Conservation (phyloP, 1,140 invertebrate species). For the Megalopta genalis region DNA sequence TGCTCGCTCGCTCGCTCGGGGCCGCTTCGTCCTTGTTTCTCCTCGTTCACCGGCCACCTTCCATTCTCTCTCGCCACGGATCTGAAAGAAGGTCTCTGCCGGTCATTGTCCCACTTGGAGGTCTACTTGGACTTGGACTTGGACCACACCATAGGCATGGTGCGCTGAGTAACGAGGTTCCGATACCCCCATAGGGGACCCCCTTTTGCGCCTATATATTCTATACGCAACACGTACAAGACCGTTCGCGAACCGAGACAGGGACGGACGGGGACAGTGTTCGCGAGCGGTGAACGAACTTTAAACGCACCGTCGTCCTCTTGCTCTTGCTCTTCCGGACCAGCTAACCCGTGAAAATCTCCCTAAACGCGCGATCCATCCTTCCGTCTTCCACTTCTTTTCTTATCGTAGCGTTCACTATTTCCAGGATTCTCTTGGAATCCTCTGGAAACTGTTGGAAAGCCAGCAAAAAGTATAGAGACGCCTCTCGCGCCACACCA, state of each 20-base stretch:
- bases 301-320: constrained; percentile 23
- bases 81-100: constrained; percentile 79
- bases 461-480: too few relatives aligned
- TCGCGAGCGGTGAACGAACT: constrained; percentile 51
- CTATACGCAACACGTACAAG: constrained; percentile 40
- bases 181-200: constrained; percentile 69
- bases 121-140: constrained; percentile 72
- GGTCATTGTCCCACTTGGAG: constrained; percentile 79
- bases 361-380: constrained; percentile 26
- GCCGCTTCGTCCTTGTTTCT: constrained; percentile 57
- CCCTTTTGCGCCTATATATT: constrained; percentile 67
- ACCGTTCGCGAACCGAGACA: constrained; percentile 22
- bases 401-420: too few relatives aligned
- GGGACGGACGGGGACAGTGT: constrained; percentile 31
- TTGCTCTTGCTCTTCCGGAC: constrained; percentile 7
- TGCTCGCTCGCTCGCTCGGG: too few relatives aligned
- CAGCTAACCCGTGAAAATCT: constrained; percentile 34
- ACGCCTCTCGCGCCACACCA: too few relatives aligned
- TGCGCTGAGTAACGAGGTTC: constrained; percentile 69
- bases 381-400: background rate
- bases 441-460: too few relatives aligned
- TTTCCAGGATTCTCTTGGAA: background rate
- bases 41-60: constrained; percentile 59
- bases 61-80: constrained; percentile 66
- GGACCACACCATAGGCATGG: constrained; percentile 67